These are phyloP conservation scores for Glossosoma conforme DNA, from an alignment of 1,140 invertebrate species.

Conservation along the genomic window DNA sequence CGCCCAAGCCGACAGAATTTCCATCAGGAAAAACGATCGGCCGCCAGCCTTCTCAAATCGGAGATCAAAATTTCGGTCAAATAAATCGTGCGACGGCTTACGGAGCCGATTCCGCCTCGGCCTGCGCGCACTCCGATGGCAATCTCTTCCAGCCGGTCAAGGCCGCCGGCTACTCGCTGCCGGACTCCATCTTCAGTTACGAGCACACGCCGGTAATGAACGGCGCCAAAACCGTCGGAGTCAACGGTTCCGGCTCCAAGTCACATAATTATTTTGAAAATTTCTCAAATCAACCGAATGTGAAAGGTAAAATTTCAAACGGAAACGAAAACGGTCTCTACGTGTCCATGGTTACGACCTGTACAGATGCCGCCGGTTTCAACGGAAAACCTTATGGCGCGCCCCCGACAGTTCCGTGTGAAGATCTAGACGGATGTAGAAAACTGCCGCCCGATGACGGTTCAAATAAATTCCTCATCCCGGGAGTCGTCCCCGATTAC, in stretches of 20 bases:
- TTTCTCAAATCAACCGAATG: constrained; percentile 2
- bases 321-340: constrained; percentile 9
- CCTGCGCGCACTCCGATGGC: constrained; percentile 20
- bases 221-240: constrained; percentile 15
- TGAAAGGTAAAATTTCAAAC: constrained; percentile 9
- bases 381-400: constrained; percentile 15
- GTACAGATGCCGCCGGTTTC: constrained; percentile 6
- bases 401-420: constrained; percentile 1
- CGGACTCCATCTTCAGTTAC: constrained; percentile 28
- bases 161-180: constrained; percentile 11
- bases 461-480: constrained; percentile 19
- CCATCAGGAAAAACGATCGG: constrained; percentile 10
- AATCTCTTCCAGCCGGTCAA: constrained; percentile 16
- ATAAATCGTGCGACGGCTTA: not conserved
- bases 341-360: constrained; percentile 5
- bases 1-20: constrained; percentile 7
- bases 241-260: constrained; percentile 12
- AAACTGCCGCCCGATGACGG: constrained; percentile 12
- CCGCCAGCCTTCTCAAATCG: constrained; percentile 3
- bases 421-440: constrained; percentile 12
- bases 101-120: constrained; percentile 10
- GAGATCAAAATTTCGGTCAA: constrained; percentile 3
- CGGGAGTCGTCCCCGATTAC: constrained; percentile 20
- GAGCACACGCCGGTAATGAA: constrained; percentile 20
- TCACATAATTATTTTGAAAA: constrained; percentile 19